These are phyloP conservation scores for Glaucomys volans DNA, from an alignment of 2,113 vertebrate genomes.

Conservation along the genomic window DNA sequence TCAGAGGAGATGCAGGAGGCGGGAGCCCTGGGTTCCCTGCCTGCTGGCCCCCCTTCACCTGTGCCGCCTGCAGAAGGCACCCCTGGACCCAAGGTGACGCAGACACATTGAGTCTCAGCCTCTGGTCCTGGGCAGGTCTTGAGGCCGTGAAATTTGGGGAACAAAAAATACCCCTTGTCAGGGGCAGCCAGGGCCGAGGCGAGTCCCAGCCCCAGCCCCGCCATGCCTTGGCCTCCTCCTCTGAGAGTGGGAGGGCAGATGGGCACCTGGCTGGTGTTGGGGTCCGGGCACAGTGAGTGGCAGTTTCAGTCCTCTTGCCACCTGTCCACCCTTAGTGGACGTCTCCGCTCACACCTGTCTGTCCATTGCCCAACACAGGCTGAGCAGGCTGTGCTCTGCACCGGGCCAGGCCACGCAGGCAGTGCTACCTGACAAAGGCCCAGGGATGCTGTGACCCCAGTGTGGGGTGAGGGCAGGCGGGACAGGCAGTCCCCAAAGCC, in stretches of 20 bases:
- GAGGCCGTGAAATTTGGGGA: neutral
- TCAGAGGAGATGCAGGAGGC: neutral
- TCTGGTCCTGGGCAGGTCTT: neutral
- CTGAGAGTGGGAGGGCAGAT: neutral
- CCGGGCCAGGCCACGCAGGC: neutral
- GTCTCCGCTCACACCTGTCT: neutral
- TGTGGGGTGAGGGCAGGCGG: no score
- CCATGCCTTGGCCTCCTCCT: neutral
- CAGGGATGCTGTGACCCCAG: no score
- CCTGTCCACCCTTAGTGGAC: no score
- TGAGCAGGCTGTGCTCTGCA: neutral
- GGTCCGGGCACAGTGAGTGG: neutral
- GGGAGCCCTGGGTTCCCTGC: neutral
- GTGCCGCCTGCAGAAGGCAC: neutral
- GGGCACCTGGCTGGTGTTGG: rapidly evolving
- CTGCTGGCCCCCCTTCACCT: neutral
- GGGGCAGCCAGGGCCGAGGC: no score
- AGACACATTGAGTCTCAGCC: neutral
- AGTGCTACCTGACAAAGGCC: no score
- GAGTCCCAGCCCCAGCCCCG: rapidly evolving
- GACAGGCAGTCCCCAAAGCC: neutral
- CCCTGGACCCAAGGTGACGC: neutral
- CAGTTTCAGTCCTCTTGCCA: rapidly evolving
- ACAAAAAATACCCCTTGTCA: neutral
- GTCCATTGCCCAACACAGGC: no score